Evolutionary conservation across 2,797 vertebrate species (phyloP).

Genomic region (Pipistrellus pipistrellus): DNA sequence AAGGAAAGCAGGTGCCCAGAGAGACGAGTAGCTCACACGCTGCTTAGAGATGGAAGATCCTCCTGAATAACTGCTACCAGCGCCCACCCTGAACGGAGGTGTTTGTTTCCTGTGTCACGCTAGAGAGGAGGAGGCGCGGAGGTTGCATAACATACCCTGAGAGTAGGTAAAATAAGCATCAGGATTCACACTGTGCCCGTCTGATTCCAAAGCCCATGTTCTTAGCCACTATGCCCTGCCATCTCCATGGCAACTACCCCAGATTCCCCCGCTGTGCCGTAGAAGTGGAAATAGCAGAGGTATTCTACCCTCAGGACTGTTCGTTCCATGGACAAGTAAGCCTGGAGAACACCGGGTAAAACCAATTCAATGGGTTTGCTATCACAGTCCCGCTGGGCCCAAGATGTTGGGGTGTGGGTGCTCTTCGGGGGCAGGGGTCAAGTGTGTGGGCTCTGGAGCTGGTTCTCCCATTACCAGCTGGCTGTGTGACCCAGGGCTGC

Average conservation of each 20-base stretch:
- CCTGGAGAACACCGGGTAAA: not conserved
- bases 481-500: not conserved
- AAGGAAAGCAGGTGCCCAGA: slow-evolving; percentile 25
- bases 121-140: not conserved
- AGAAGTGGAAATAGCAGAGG: not conserved
- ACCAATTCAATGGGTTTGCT: not conserved
- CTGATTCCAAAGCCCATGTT: not conserved
- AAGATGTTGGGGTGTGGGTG: rapidly evolving
- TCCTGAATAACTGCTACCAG: not conserved
- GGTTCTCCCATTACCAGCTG: not conserved
- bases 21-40: not conserved
- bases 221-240: not conserved
- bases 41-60: slow-evolving; percentile 18
- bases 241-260: not conserved
- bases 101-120: slow-evolving; percentile 7
- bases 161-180: not conserved
- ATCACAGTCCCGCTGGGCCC: not conserved
- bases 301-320: not conserved
- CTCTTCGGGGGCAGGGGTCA: not conserved
- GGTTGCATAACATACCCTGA: slow-evolving; percentile 29
- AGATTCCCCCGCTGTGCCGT: not conserved
- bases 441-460: not conserved
- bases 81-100: not conserved
- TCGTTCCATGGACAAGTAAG: not conserved
- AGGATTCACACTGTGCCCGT: not conserved